Evolutionary conservation across 2,888 invertebrate genomes (phyloP).

Genomic region (Lithophane ornitopus): DNA sequence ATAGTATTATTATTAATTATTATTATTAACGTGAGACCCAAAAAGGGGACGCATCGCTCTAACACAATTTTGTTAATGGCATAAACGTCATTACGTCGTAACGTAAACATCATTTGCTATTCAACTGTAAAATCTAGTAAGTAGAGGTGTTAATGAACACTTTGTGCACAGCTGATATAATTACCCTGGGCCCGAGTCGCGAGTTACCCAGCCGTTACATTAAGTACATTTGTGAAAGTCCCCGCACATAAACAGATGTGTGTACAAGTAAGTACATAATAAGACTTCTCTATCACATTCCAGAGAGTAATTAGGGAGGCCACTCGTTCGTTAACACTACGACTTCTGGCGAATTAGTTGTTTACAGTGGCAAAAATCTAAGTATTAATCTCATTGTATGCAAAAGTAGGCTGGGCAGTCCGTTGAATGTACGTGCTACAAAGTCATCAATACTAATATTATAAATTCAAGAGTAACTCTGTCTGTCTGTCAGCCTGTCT

Average conservation of each 20-base stretch:
- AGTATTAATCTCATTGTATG: background rate
- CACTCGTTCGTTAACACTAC: slow-evolving; percentile 42
- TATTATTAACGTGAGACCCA: slow-evolving; percentile 1
- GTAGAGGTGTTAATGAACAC: slow-evolving; percentile 62
- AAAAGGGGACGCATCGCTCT: slow-evolving; percentile 6
- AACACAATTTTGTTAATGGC: slow-evolving; percentile 32
- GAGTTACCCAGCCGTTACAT: slow-evolving; percentile 56
- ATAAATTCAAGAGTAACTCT: too few species aligned
- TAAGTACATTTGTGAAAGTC: slow-evolving; percentile 61
- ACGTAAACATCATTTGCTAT: slow-evolving; percentile 60
- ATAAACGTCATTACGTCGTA: slow-evolving; percentile 44
- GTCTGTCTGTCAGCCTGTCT: too few species aligned
- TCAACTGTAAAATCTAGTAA: slow-evolving; percentile 63
- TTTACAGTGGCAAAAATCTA: slow-evolving; percentile 29
- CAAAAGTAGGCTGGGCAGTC: background rate
- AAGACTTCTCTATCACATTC: slow-evolving; percentile 58
- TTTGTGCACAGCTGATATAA: slow-evolving; percentile 65
- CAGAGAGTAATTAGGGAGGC: slow-evolving; percentile 60
- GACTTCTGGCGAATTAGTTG: slow-evolving; percentile 40
- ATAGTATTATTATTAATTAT: too few species aligned
- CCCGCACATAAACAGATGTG: slow-evolving; percentile 41
- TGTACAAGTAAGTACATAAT: slow-evolving; percentile 50
- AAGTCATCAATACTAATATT: too few species aligned
- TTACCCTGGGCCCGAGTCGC: slow-evolving; percentile 53
- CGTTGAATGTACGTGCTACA: background rate